Evolutionary conservation across 2,797 vertebrate species (phyloP).

Genomic region (Manis pentadactyla): DNA sequence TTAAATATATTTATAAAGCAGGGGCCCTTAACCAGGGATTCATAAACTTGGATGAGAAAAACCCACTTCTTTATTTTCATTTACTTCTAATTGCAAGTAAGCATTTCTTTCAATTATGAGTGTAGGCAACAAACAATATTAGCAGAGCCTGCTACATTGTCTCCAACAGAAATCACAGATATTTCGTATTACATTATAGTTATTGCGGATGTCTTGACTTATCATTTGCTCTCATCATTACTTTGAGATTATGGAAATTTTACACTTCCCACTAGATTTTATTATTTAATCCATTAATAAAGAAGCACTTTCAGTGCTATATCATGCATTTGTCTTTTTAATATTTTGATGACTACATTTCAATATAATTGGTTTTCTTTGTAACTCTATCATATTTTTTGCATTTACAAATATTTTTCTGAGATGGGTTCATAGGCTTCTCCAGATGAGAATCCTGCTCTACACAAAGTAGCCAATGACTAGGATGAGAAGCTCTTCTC

Average conservation of each 20-base stretch:
- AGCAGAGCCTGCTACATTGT: neutral
- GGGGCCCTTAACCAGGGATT: neutral
- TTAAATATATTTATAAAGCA: neutral
- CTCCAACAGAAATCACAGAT: neutral
- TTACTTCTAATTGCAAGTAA: neutral
- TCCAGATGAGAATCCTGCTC: neutral
- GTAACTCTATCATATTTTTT: neutral
- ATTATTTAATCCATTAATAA: conserved; percentile 55
- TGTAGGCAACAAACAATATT: neutral
- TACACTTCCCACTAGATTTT: conserved; percentile 30
- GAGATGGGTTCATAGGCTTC: neutral
- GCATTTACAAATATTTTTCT: conserved; percentile 32
- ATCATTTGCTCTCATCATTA: conserved; percentile 14
- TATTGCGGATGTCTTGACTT: conserved; percentile 1
- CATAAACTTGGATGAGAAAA: neutral
- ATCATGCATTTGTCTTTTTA: conserved; percentile 36
- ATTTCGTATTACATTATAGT: neutral
- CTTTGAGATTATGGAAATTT: conserved; percentile 51
- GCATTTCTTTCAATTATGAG: conserved; percentile 16
- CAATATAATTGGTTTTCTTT: conserved; percentile 43
- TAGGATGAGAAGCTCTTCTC: neutral
- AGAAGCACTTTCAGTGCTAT: neutral
- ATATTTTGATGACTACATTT: conserved; percentile 63
- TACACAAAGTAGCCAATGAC: neutral
- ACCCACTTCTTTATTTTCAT: neutral